These are phyloP conservation scores for Apteryx mantelli DNA, from an alignment of 2,113 vertebrate genomes.

Conservation along the genomic window DNA sequence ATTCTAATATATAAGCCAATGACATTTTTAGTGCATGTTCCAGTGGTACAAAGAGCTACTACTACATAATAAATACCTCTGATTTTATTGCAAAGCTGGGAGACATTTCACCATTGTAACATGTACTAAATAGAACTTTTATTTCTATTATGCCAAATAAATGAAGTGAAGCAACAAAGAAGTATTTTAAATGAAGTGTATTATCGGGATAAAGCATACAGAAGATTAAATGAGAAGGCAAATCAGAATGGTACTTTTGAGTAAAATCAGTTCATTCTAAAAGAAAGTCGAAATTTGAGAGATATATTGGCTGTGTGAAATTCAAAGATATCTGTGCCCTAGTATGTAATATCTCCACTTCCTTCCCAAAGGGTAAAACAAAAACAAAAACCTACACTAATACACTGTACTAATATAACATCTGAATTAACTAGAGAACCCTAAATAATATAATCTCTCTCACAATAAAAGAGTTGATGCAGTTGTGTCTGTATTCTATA, in stretches of 20 bases:
- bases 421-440: not conserved
- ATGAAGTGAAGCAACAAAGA: conserved; percentile 71
- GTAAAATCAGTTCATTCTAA: not conserved
- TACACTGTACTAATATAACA: not conserved
- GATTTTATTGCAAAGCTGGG: conserved; percentile 60
- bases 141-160: conserved; percentile 72
- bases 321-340: not conserved
- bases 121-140: conserved; percentile 59
- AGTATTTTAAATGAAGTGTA: conserved; percentile 65
- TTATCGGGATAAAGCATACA: conserved; percentile 47
- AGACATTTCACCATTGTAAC: conserved; percentile 54
- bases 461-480: not conserved
- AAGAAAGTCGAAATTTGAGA: not conserved
- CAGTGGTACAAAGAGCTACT: conserved; percentile 18
- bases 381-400: not conserved
- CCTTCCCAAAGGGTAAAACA: not conserved
- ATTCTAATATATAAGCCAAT: conserved; percentile 49
- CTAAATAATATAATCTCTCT: not conserved
- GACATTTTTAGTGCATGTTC: conserved; percentile 26
- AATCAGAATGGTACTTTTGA: conserved; percentile 5
- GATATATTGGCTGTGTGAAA: not conserved
- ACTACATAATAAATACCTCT: conserved; percentile 45
- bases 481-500: not conserved
- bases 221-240: conserved; percentile 64
- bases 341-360: not conserved